Evolutionary conservation across 23 tunicate genomes (phyloP).

Genomic region (Styela plicata): DNA sequence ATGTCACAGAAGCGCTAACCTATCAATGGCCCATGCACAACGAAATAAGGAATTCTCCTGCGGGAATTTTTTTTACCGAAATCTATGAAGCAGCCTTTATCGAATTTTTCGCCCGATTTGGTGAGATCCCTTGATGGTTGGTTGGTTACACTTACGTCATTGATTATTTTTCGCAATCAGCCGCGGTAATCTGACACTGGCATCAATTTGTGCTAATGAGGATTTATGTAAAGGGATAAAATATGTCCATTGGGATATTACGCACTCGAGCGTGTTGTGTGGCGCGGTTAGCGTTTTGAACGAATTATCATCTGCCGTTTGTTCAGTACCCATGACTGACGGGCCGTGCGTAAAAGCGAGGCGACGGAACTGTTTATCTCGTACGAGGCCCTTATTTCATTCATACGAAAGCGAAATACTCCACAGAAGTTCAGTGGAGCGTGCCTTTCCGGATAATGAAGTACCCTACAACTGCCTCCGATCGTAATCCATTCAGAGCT

Average conservation of each 20-base stretch:
- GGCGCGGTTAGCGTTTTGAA: neutral
- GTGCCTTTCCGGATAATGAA: neutral
- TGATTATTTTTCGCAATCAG: neutral
- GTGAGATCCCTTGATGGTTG: neutral
- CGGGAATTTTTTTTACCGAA: no score
- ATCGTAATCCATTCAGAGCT: neutral
- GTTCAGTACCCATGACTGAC: neutral
- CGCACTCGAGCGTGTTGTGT: neutral
- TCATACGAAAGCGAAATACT: neutral
- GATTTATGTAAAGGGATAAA: neutral
- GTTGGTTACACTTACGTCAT: neutral
- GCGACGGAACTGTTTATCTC: neutral
- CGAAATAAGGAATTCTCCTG: no score
- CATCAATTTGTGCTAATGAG: neutral
- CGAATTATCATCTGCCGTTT: neutral
- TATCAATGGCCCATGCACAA: no score
- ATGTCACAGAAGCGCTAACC: no score
- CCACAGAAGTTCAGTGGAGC: neutral
- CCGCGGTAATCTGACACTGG: neutral
- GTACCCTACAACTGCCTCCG: neutral
- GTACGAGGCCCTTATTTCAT: neutral
- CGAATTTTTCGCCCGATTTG: neutral
- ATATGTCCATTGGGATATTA: neutral
- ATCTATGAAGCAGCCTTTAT: neutral
- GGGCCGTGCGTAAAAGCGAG: neutral